phyloP scores from a whole-genome alignment of 2,888 invertebrate genomes.

The Pseudococcus viburni region DNA sequence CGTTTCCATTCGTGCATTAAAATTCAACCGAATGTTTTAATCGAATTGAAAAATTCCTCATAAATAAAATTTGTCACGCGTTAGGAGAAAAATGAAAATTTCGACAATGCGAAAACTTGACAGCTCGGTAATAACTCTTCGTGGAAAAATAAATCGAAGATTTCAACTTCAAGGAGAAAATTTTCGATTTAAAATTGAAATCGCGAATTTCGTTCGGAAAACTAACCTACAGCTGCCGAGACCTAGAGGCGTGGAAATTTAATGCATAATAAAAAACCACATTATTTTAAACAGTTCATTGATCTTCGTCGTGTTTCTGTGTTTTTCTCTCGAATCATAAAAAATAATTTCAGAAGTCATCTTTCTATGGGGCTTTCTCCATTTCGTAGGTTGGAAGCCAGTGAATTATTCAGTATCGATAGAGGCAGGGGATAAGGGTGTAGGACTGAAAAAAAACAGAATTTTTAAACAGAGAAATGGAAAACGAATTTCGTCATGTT shows the following conservation, averaged over 20 bases:
- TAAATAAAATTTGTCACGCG: not conserved
- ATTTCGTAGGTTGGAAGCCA: too few species aligned
- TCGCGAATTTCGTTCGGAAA: not conserved
- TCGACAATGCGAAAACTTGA: not conserved
- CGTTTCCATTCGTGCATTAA: not conserved
- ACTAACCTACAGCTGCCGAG: not conserved
- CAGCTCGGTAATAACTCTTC: not conserved
- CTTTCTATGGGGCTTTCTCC: not conserved
- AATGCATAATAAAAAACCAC: not conserved
- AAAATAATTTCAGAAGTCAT: not conserved
- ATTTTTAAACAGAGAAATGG: not conserved
- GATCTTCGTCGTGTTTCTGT: not conserved
- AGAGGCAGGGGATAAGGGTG: not conserved
- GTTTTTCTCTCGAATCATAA: not conserved
- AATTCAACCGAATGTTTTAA: not conserved
- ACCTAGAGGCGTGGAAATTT: not conserved
- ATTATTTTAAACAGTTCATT: not conserved
- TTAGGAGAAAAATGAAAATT: not conserved
- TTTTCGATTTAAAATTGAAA: not conserved
- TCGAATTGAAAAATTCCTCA: not conserved
- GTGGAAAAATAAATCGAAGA: not conserved
- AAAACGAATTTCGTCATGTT: not conserved
- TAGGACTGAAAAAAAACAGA: not conserved
- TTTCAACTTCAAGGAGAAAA: slow-evolving; percentile 2
- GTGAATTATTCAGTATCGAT: too few species aligned